Percentiles rank a stretch among this genome's conserved stretches.
Conservation (phyloP, 2,113 vertebrate genomes). For the Silurus asotus region DNA sequence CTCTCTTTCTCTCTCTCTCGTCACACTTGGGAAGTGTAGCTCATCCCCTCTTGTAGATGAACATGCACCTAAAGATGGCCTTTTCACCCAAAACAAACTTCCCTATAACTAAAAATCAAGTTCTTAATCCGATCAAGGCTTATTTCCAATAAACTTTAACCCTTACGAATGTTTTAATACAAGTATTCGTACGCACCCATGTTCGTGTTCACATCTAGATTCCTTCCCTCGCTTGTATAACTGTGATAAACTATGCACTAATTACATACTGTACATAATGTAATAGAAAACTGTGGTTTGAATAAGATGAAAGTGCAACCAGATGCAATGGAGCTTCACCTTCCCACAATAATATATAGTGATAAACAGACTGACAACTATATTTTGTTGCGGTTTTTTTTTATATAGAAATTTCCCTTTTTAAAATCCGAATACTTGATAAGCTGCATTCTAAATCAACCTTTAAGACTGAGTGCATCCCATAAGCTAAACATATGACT, state of each 20-base stretch:
- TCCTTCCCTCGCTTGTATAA: neutral
- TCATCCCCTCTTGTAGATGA: slow-evolving; percentile 38
- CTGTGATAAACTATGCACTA: neutral
- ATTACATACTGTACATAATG: neutral
- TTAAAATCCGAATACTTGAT: neutral
- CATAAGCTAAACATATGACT: neutral
- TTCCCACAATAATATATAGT: neutral
- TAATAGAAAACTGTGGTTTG: neutral
- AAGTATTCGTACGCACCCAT: neutral
- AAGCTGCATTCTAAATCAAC: neutral
- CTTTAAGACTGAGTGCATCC: neutral
- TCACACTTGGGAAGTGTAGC: slow-evolving; percentile 46
- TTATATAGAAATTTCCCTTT: neutral
- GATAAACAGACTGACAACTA: neutral
- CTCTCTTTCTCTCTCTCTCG: slow-evolving; percentile 7
- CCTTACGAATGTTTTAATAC: neutral
- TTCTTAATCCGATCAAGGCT: neutral
- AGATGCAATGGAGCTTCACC: neutral
- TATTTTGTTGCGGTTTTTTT: neutral
- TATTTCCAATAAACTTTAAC: neutral
- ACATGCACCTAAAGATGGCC: neutral
- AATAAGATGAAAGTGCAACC: neutral
- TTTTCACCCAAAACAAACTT: slow-evolving; percentile 1
- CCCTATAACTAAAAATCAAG: neutral
- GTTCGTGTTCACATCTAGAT: neutral